phyloP scores from a whole-genome alignment of 2,113 vertebrate species.

The Melanocharis versteri region DNA sequence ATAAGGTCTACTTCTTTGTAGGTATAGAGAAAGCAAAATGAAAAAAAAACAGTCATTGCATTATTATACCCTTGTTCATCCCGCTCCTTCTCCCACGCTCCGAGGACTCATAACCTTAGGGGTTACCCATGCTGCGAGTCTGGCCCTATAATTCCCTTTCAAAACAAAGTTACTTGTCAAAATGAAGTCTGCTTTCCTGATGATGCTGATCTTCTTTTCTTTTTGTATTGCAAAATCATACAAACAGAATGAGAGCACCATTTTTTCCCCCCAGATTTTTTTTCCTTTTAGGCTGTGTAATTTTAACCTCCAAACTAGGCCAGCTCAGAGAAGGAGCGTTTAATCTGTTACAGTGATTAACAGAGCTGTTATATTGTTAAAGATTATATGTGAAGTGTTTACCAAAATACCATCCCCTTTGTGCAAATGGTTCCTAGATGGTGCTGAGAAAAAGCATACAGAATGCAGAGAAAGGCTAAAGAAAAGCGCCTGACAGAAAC shows the following conservation, averaged over 20 bases:
- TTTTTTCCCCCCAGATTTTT: rapidly evolving
- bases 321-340: slow-evolving; percentile 31
- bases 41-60: not conserved
- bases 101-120: not conserved
- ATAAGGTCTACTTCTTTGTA: not conserved
- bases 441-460: slow-evolving; percentile 30
- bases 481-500: not conserved
- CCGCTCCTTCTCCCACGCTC: not conserved
- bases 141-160: slow-evolving; percentile 35
- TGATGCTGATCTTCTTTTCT: not conserved
- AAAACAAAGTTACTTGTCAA: not conserved
- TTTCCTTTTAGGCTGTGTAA: slow-evolving; percentile 6
- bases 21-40: not conserved
- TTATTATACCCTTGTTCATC: not conserved
- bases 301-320: slow-evolving; percentile 53
- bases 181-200: slow-evolving; percentile 6
- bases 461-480: not conserved
- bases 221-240: slow-evolving; percentile 18
- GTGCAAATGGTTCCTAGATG: not conserved
- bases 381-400: slow-evolving; percentile 16
- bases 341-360: slow-evolving; percentile 56
- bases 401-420: slow-evolving; percentile 25
- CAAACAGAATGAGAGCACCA: not conserved
- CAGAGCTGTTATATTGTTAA: slow-evolving; percentile 28
- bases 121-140: not conserved